phyloP scores from a whole-genome alignment of 92 coral and sea anemone genomes.

The Porites divaricata region DNA sequence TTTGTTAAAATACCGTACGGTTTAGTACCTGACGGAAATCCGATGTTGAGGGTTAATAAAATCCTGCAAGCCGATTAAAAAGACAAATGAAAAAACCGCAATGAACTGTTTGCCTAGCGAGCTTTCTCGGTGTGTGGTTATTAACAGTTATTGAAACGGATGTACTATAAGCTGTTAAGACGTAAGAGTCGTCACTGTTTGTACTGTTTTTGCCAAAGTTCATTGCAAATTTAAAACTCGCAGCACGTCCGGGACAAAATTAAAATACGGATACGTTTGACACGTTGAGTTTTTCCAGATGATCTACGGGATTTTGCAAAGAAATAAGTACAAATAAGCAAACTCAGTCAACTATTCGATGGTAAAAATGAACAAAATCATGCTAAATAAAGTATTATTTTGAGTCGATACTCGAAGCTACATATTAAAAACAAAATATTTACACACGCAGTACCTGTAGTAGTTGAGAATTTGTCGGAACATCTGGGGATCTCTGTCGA shows the following conservation, averaged over 20 bases:
- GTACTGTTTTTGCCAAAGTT: neutral
- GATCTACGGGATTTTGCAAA: neutral
- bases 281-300: neutral
- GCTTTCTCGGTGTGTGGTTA: constrained; percentile 10
- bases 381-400: neutral
- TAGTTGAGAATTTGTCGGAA: constrained; percentile 78
- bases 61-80: neutral
- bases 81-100: neutral
- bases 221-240: neutral
- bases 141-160: neutral
- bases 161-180: neutral
- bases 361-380: neutral
- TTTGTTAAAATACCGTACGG: neutral
- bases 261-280: neutral
- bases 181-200: neutral
- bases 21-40: neutral
- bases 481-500: constrained; percentile 89
- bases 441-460: constrained; percentile 48
- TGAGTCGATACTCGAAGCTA: neutral
- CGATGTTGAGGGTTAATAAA: constrained; percentile 9
- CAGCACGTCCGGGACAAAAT: neutral
- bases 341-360: neutral
- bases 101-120: too few species aligned
- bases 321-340: too few species aligned
- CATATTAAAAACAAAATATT: neutral